These are phyloP conservation scores for Muntiacus muntjak DNA, from an alignment of 2,113 vertebrate genomes.

Conservation along the genomic window DNA sequence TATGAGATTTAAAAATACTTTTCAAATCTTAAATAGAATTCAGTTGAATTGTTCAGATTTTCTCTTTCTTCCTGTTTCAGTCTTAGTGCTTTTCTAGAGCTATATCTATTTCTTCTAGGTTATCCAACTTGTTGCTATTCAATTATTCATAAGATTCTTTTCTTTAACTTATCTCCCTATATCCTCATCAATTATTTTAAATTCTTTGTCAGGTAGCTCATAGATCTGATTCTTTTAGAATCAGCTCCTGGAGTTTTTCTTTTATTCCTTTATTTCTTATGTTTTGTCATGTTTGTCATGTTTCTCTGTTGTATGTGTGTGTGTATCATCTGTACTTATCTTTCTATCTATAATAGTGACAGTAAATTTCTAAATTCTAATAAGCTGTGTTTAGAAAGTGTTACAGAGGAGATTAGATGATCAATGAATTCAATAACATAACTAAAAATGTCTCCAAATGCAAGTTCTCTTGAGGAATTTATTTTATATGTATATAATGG, in stretches of 20 bases:
- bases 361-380: background rate
- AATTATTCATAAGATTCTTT: background rate
- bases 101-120: background rate
- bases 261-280: background rate
- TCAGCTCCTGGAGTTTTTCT: background rate
- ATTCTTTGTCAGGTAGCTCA: background rate
- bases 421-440: background rate
- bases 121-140: background rate
- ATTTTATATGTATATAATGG: background rate
- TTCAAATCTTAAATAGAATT: background rate
- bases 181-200: background rate
- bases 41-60: background rate
- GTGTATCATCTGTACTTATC: background rate
- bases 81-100: background rate
- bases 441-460: background rate
- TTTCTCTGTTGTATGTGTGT: background rate
- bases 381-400: background rate
- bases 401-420: background rate
- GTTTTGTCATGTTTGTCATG: background rate
- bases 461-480: background rate
- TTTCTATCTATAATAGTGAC: background rate
- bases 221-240: background rate
- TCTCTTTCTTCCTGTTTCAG: background rate
- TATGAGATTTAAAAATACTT: background rate
- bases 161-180: background rate